Evolutionary conservation across 2,888 invertebrate genomes (phyloP), one percentile per base, ranked within the genome.

Genomic region (Cryptus viduatorius): DNA sequence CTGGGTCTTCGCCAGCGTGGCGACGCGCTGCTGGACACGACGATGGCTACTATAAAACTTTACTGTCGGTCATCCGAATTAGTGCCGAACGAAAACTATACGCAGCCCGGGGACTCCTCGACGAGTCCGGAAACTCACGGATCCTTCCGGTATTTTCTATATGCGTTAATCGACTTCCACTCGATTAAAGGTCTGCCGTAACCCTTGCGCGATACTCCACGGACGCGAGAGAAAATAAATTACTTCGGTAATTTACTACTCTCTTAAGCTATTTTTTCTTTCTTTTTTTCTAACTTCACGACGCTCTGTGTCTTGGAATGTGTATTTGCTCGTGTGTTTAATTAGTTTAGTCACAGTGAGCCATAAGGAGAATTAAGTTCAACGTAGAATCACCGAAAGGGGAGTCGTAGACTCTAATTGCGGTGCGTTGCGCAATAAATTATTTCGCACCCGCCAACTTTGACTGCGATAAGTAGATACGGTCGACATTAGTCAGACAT

Each of bases 51-150:
- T 64, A 68, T 79, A 82, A 79, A 84, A 84, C 84, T 84, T 84
- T 84, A 82, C 65, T 79, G 29, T 31, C 50, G 84, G 78, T 75
- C 82, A 82, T 71, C 48, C 75, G 82, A 79, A 82, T 82, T 79
- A 84, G 82, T 75, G 56, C 53, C 53, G 53, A 48, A 24, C 50
- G 50, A 0, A 24, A 19, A 10, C 14, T 48, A 31, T 19, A 8
- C 50, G 16, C 42, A 8, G 42, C 12, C 19, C 10, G 12, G 12
- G 19, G 0, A 10, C 12, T 14, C 7, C 59, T 31, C 37, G 50
- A 64, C 29, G 42, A 75, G 44, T 44, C n/a, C 69, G 50, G 24
- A 64, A 75, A 24, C 31, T 44, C 29, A 12, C 42, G 14, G 31
- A 12, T 16, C 48, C 69, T 82, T 75, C 31, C 75, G 69, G 42